Conservation (phyloP, 2,113 vertebrate genomes). For the Crotophaga sulcirostris region DNA sequence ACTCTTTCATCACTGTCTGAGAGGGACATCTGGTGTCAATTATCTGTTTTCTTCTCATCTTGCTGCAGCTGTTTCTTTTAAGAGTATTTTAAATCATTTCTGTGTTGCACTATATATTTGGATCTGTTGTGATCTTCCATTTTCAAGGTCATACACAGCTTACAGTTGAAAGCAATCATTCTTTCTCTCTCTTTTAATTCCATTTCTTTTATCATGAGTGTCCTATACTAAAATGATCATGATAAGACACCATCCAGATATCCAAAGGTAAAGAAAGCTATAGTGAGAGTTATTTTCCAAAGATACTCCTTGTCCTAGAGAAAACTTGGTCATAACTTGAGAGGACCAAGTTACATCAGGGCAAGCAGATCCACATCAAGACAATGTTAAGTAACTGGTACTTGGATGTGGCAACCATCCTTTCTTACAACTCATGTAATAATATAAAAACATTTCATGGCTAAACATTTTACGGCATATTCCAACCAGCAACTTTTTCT, state of each 20-base stretch:
- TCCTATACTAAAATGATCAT: background rate
- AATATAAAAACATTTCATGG: background rate
- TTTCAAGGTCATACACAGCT: constrained; percentile 54
- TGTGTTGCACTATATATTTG: constrained; percentile 19
- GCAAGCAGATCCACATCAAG: background rate
- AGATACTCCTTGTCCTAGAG: background rate
- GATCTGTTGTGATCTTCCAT: constrained; percentile 34
- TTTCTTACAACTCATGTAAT: background rate
- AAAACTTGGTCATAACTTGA: background rate
- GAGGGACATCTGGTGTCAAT: constrained; percentile 72
- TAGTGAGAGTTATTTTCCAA: background rate
- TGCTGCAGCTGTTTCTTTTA: constrained; percentile 69
- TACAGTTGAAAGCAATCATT: background rate
- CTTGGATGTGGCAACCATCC: background rate
- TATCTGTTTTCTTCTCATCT: constrained; percentile 69
- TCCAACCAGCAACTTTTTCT: background rate
- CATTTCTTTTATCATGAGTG: background rate
- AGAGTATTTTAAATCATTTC: constrained; percentile 66
- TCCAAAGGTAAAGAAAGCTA: background rate
- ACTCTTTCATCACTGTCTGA: constrained; percentile 71
- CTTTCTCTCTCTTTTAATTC: background rate
- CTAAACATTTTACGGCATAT: background rate
- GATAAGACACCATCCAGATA: background rate
- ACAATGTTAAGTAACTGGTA: background rate
- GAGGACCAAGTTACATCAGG: background rate